Conservation (phyloP, 2,113 vertebrate species). For the Tyrannus savana region DNA sequence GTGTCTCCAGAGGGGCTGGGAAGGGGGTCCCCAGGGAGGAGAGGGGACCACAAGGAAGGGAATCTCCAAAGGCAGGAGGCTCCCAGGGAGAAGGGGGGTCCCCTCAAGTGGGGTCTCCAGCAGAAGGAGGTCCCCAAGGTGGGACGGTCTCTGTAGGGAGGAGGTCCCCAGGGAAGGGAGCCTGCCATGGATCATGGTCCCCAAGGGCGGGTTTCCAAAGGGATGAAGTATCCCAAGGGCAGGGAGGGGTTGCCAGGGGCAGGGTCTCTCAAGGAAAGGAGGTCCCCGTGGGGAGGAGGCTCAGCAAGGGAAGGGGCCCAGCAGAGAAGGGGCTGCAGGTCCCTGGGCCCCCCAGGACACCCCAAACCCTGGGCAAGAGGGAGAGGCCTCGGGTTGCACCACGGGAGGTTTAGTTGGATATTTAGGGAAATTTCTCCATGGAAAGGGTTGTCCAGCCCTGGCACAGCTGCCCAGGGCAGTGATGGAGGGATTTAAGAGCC, state of each 20-base stretch:
- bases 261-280: rapidly evolving
- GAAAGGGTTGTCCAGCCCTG: background rate
- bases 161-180: background rate
- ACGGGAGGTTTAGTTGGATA: background rate
- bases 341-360: background rate
- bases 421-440: background rate
- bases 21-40: background rate
- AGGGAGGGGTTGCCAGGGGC: rapidly evolving
- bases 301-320: background rate
- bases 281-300: rapidly evolving
- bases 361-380: background rate
- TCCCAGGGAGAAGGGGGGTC: background rate
- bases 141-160: rapidly evolving
- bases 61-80: background rate
- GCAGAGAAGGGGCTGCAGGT: background rate
- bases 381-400: too few species aligned
- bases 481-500: background rate
- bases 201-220: background rate
- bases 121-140: too few species aligned
- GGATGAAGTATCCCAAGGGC: background rate
- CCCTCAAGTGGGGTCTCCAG: too few species aligned
- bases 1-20: too few species aligned
- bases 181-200: background rate
- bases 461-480: background rate
- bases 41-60: too few species aligned